Percentiles rank a stretch among this genome's conserved stretches.
These are phyloP conservation scores for Smittia sp. DNA, from an alignment of 2,888 invertebrate species.

Conservation along the genomic window DNA sequence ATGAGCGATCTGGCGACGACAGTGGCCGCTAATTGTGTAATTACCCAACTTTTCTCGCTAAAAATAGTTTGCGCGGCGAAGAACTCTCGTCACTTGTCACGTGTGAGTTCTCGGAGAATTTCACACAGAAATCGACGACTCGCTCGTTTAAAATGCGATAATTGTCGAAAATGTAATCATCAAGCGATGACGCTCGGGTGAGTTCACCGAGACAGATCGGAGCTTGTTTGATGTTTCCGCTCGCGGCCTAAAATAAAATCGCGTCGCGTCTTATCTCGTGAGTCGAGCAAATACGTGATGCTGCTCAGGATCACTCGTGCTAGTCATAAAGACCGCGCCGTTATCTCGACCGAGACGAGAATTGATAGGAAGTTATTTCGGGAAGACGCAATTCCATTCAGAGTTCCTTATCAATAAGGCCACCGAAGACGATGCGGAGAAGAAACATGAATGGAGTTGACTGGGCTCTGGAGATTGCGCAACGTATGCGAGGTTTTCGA, in stretches of 20 bases:
- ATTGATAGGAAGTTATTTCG: slow-evolving; percentile 20
- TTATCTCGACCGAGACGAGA: not conserved
- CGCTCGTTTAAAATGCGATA: not conserved
- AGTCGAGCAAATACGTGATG: not conserved
- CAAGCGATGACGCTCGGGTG: not conserved
- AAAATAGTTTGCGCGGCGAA: not conserved
- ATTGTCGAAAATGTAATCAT: slow-evolving; percentile 2
- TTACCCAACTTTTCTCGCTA: not conserved
- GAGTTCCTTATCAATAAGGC: slow-evolving; percentile 24
- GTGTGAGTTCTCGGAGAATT: not conserved
- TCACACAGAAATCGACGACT: not conserved
- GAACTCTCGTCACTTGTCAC: not conserved
- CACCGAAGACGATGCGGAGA: not conserved
- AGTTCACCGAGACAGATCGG: not conserved
- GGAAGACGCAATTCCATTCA: slow-evolving; percentile 18
- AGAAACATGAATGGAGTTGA: slow-evolving; percentile 14
- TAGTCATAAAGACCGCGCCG: not conserved
- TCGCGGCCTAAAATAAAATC: not conserved
- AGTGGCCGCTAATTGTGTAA: not conserved
- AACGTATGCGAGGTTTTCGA: not conserved
- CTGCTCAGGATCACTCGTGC: not conserved
- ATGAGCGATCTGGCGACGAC: not conserved
- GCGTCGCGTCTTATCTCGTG: not conserved
- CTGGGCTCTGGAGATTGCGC: too few species aligned
- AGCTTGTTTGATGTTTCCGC: not conserved